Base-by-base conservation (phyloP, 1,140 invertebrate genomes). In the Penaeus japonicus region DNA sequence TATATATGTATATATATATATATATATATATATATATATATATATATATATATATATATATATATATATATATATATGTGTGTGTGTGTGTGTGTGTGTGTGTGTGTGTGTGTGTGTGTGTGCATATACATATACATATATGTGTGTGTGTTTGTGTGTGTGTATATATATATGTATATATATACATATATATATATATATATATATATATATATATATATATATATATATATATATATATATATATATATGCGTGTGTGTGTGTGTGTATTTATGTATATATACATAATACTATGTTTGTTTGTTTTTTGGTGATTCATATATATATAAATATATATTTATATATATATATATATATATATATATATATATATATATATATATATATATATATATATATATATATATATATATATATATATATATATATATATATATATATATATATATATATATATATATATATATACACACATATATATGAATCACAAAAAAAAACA, bases 281-380 rank as follows among this genome's bases (percentile, higher is more conserved):
- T 65, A 65, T 65, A 65, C 20, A 65, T 65, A 15, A n/a, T n/a
- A 5, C 12, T 65, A 65, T 65, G 1, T 65, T 20, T 59, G n/a
- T 59, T 20, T 59, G 3, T 1, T 20, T 20, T 59, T 59, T 20
- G n/a, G 1, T 1, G n/a, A 59, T 59, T 59, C 57, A 65, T 65
- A 65, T 65, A 65, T 65, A 65, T 65, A 65, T 65, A 65, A 0
- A 65, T 65, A 65, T 65, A 65, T 65, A 65, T 65, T 15, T 65
- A 65, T 65, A 65, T 65, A 65, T 65, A 65, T 65, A 65, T 65
- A 65, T 65, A 65, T 65, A 65, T 65, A 65, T 65, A 65, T 65
- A 65, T 65, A 65, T 65, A 65, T 65, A 65, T 65, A n/a, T 39
- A 39, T 39, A 39, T 39, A 39, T 39, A 39, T 39, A 39, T 39